These are phyloP conservation scores for Amblyopsis rosae DNA, from an alignment of 2,113 vertebrate species.

Conservation along the genomic window DNA sequence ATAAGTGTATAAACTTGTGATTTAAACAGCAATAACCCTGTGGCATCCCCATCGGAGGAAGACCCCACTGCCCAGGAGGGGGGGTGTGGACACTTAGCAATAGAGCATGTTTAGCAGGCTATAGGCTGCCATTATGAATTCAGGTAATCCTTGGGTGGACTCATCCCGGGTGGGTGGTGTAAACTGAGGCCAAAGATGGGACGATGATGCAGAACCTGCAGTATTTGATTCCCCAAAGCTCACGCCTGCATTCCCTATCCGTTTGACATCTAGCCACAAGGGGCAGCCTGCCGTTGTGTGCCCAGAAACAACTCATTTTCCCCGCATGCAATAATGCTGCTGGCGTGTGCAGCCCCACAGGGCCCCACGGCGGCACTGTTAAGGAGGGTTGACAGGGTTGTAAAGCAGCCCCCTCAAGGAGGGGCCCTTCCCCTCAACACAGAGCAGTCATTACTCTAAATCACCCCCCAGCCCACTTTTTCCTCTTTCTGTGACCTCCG, in stretches of 20 bases:
- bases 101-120: constrained; percentile 8
- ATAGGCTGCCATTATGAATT: constrained; percentile 28
- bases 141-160: constrained; percentile 11
- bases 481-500: constrained; percentile 61
- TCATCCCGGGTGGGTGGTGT: constrained; percentile 17
- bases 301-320: background rate
- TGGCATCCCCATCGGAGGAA: constrained; percentile 7
- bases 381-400: constrained; percentile 36
- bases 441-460: constrained; percentile 62
- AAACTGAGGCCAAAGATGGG: constrained; percentile 1
- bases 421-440: constrained; percentile 40
- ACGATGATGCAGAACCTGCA: constrained; percentile 6
- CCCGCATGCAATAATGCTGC: background rate
- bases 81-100: constrained; percentile 22
- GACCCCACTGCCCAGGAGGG: constrained; percentile 14
- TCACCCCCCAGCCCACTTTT: constrained; percentile 27
- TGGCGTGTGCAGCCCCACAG: constrained; percentile 3
- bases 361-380: constrained; percentile 36
- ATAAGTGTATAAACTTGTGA: background rate
- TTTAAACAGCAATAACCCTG: constrained; percentile 1
- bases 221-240: constrained; percentile 10
- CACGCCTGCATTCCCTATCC: constrained; percentile 40
- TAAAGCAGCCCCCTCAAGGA: constrained; percentile 41
- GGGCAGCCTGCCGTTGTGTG: background rate
- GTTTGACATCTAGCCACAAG: background rate